Base-by-base conservation (phyloP, 2,797 vertebrate genomes). In the Myiotriccus ornatus region DNA sequence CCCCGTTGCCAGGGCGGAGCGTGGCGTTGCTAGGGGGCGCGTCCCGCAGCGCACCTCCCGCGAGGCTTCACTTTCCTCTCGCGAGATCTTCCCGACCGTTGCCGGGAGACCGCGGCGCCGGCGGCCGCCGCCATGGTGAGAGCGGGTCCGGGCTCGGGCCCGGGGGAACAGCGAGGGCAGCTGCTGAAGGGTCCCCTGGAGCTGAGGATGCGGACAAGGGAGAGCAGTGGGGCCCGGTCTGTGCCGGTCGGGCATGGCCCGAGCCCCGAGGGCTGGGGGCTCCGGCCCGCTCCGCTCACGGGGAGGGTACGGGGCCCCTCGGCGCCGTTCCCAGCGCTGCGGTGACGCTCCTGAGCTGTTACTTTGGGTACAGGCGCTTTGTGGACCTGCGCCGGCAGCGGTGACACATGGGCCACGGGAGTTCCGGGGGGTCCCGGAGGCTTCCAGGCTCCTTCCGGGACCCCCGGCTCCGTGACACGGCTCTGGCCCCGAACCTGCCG, bases 41-140 rank as follows among this genome's bases (percentile, higher is more conserved):
- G 49, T 14, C 53, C 4, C 1, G 2, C 3, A 0, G 7, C 9
- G 24, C 8, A 2, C 1, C 22, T 75, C 63, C 47, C 86, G 70
- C 86, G 78, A 43, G 25, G 17, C 55, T 23, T 62, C 2, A 0
- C 49, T 2, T 1, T 21, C 6, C 30, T 79, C 82, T 68, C 96
- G 91, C 94, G 89, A 62, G 63, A 41, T 6, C 12, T 23, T 23
- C 30, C 3, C 10, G 3, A 7, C 41, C 39, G 97, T 98, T 97
- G 97, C 97, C 32, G 6, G 92, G 98, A 93, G 90, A 97, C 97
- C 1, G 32, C 2, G 74, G 46, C 20, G 53, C 19, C 39, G 5
- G 47, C 8, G 27, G 65, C 32, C 0, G 35, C 30, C 39, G 57
- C 69, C 78, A 96, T 97, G 96, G 96, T 97, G 90, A 93, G 93